Evolutionary conservation across 2,113 vertebrate genomes (phyloP), one percentile per base, ranked within the genome.

Genomic region (Syngnathus floridae): DNA sequence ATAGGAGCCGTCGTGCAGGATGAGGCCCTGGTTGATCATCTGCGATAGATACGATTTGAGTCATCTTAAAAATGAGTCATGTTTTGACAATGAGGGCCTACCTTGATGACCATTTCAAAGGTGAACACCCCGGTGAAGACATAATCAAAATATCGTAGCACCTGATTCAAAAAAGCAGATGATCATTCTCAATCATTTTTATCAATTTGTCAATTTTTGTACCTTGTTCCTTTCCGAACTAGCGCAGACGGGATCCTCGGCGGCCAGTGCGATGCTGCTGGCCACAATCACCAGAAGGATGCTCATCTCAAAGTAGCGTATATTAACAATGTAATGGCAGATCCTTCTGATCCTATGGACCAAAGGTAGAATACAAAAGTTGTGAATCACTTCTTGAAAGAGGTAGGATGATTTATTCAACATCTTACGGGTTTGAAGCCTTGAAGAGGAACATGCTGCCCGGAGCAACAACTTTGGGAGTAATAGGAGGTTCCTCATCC

Each of bases 401-500:
- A 7, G 13, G 11, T 40, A 5, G 21, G n/a, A n/a, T 3, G 26
- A 31, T 31, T 31, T 46, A 62, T 3, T 7, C 1, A 59, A 35
- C 9, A 52, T 82, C 93, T 97, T 90, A 99, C 97, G 97, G 97
- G 83, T 99, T 99, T 70, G 92, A 94, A 64, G 94, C 93, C 88
- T 95, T 98, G 84, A 99, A 99, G 87, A 99, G 95, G 86, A 99
- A 98, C 97, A 99, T 99, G 77, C 96, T 98, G 82, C 95, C 97
- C 63, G 97, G 95, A 0, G 91, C 92, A 70, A 92, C 93, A 0
- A 91, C 88, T 88, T 95, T 94, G 68, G 93, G 90, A 0, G 90
- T 80, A 86, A 86, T 13, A 1, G 85, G 2, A 71, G 90, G 84
- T 88, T 93, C 87, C 49, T 87, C 88, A 14, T 85, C 87, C 48